A percentile compares a stretch with the other conserved stretches of the same genome.
phyloP scores from a whole-genome alignment of 2,797 vertebrate genomes.

The Acanthurus tractus region DNA sequence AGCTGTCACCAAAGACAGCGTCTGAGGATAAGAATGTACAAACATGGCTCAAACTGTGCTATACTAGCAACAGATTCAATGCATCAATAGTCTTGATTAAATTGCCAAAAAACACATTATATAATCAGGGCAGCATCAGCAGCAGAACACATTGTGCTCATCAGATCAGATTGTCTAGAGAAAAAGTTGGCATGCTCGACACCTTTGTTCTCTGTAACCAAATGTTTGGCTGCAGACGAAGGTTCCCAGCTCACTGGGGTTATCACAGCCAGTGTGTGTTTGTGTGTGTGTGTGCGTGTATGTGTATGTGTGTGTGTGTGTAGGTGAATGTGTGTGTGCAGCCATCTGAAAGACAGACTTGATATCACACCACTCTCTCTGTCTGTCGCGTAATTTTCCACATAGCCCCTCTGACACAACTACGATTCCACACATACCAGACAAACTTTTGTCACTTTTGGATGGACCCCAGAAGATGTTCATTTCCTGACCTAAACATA shows the following conservation, averaged over 20 bases:
- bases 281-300: no score
- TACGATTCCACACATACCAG: not conserved
- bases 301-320: no score
- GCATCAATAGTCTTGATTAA: not conserved
- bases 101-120: constrained; percentile 20
- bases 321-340: constrained; percentile 36
- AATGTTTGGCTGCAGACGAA: constrained; percentile 55
- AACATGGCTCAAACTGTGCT: not conserved
- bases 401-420: constrained; percentile 14
- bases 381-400: constrained; percentile 45
- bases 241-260: constrained; percentile 57
- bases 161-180: constrained; percentile 43
- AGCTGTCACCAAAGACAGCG: not conserved
- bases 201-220: constrained; percentile 67
- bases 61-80: no score
- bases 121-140: constrained; percentile 27
- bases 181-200: constrained; percentile 41
- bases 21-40: not conserved
- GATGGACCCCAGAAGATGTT: no score
- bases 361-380: constrained; percentile 62
- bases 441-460: not conserved
- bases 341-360: constrained; percentile 67
- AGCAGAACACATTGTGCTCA: constrained; percentile 64
- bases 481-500: no score
- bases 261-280: constrained; percentile 33